A percentile compares a stretch with the other conserved stretches of the same genome.
Evolutionary conservation across 2,113 vertebrate species (phyloP).

Genomic region (Malaclemys terrapin): DNA sequence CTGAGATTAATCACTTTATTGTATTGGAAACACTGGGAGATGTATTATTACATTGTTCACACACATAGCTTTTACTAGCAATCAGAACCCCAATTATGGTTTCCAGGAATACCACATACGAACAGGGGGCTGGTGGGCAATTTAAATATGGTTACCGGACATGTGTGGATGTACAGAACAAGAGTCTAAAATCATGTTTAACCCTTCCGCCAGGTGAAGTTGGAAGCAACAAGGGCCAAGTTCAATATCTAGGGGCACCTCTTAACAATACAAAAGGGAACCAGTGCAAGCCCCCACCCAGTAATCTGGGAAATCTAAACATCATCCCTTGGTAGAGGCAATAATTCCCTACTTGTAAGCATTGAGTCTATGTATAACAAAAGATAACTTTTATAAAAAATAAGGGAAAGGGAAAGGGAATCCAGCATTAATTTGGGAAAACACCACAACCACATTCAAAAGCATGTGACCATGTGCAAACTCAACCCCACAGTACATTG

Average conservation of each 20-base stretch:
- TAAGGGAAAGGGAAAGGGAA: neutral
- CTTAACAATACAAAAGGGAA: too few relatives aligned
- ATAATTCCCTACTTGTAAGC: neutral
- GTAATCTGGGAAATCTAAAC: neutral
- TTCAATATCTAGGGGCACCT: too few relatives aligned
- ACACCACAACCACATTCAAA: neutral
- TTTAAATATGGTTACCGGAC: neutral
- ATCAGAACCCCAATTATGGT: neutral
- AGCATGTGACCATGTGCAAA: neutral
- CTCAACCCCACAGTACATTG: neutral
- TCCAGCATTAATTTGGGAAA: neutral
- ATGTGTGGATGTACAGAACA: neutral
- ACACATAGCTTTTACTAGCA: neutral
- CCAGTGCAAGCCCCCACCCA: neutral
- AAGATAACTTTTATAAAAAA: neutral
- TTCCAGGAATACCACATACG: neutral
- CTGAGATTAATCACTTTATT: neutral
- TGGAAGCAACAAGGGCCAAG: too few relatives aligned
- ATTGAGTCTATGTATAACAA: neutral
- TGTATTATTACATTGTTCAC: neutral
- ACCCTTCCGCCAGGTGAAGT: too few relatives aligned
- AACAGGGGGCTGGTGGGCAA: neutral
- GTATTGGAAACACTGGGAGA: neutral
- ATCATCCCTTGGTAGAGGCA: neutral
- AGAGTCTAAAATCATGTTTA: neutral